These are phyloP conservation scores for Dolichomitus sp. DNA, from an alignment of 2,888 invertebrate genomes.

Conservation along the genomic window DNA sequence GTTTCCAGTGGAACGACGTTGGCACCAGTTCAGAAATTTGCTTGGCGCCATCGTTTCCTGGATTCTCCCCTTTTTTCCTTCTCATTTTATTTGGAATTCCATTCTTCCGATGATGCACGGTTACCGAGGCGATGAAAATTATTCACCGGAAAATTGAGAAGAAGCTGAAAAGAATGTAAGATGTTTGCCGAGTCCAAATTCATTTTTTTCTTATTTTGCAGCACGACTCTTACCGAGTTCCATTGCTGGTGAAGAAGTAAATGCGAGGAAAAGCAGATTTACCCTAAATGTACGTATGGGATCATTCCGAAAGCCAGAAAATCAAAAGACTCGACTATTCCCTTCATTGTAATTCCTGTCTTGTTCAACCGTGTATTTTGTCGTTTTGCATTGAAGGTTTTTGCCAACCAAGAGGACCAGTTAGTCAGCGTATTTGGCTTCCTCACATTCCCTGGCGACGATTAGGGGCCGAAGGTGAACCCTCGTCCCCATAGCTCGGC, in stretches of 20 bases:
- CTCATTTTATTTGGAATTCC: slow-evolving; percentile 11
- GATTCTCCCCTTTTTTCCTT: not conserved
- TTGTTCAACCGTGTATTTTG: not conserved
- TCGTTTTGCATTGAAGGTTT: not conserved
- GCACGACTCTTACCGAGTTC: not conserved
- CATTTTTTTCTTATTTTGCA: not conserved
- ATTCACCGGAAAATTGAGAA: slow-evolving; percentile 16
- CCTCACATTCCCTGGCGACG: not conserved
- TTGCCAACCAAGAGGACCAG: not conserved
- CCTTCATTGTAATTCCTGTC: not conserved
- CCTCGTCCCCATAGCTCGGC: not conserved
- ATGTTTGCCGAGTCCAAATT: not conserved
- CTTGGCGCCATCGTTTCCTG: slow-evolving; percentile 6
- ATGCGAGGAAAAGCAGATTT: not conserved
- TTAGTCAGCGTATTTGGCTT: slow-evolving; percentile 4
- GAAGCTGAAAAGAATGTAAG: not conserved
- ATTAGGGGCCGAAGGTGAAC: not conserved
- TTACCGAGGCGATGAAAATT: slow-evolving; percentile 9
- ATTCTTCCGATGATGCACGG: slow-evolving; percentile 1
- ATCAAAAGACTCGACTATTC: not conserved
- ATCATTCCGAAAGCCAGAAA: not conserved
- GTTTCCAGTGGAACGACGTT: slow-evolving; percentile 36
- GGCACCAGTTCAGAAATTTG: slow-evolving; percentile 34
- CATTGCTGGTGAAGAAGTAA: not conserved
- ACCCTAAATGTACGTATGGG: not conserved